A percentile compares a stretch with the other conserved stretches of the same genome.
Evolutionary conservation across 1,140 invertebrate species (phyloP).

Genomic region (Melipona quadrifasciata): DNA sequence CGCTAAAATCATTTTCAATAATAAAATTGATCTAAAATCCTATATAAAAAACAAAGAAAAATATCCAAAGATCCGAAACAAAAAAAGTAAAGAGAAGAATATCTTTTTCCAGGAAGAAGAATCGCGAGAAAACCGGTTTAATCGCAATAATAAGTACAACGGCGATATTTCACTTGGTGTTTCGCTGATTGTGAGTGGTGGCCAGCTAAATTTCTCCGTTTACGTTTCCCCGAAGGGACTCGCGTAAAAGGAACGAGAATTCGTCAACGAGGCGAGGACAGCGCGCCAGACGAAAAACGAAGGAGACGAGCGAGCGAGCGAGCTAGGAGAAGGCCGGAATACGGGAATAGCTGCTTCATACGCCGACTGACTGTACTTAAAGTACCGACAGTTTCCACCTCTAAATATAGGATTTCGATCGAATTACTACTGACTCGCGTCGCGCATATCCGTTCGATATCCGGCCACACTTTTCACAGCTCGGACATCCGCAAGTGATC

Average conservation of each 20-base stretch:
- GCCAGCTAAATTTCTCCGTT: constrained; percentile 15
- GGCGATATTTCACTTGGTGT: neutral
- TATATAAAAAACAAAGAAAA: no score
- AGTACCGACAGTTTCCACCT: constrained; percentile 48
- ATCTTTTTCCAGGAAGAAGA: neutral
- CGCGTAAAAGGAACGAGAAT: constrained; percentile 31
- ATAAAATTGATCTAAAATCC: no score
- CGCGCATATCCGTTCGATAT: constrained; percentile 34
- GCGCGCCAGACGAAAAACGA: constrained; percentile 62
- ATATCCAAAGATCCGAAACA: no score
- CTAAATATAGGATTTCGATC: constrained; percentile 72
- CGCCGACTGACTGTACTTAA: constrained; percentile 41
- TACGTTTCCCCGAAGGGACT: constrained; percentile 34
- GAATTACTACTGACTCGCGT: constrained; percentile 3
- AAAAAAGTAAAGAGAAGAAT: no score
- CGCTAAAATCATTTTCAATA: no score
- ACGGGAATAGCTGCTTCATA: constrained; percentile 64
- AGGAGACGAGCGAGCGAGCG: neutral
- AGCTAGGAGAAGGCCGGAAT: constrained; percentile 46
- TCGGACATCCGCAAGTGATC: neutral
- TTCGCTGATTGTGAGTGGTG: neutral
- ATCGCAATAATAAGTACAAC: neutral
- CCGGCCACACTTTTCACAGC: neutral
- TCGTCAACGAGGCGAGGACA: constrained; percentile 32
- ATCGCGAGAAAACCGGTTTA: neutral